These are phyloP conservation scores for Pyrrhia umbra DNA, from an alignment of 2,888 invertebrate species.

Conservation along the genomic window DNA sequence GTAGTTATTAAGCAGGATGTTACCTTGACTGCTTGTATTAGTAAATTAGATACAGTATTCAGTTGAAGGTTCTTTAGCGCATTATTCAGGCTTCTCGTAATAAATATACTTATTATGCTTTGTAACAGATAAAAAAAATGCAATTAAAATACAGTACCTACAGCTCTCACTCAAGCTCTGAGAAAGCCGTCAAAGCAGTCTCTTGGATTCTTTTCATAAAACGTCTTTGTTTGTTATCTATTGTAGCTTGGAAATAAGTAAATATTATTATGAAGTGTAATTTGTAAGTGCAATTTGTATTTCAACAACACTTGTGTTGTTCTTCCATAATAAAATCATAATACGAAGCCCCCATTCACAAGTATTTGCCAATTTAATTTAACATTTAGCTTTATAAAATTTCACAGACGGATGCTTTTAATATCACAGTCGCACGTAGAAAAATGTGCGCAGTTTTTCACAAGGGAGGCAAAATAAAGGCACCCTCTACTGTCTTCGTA, in stretches of 20 bases:
- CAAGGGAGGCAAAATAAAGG: constrained; percentile 24
- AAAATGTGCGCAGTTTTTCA: constrained; percentile 46
- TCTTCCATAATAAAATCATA: constrained; percentile 7
- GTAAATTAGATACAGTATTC: constrained; percentile 7
- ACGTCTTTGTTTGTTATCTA: neutral
- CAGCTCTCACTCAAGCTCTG: neutral
- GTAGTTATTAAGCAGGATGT: constrained; percentile 37
- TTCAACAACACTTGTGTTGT: constrained; percentile 18
- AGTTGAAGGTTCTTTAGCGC: constrained; percentile 30
- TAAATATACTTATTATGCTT: neutral
- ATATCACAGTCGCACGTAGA: constrained; percentile 43
- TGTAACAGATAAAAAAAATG: neutral
- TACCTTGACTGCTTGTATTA: constrained; percentile 36
- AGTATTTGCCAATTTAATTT: constrained; percentile 40
- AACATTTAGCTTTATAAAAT: constrained; percentile 37
- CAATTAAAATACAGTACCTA: neutral
- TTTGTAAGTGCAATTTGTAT: constrained; percentile 27
- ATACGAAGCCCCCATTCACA: neutral
- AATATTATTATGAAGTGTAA: neutral
- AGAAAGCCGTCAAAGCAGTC: neutral
- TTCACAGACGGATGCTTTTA: constrained; percentile 44
- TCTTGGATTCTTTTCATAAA: neutral
- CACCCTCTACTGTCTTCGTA: constrained; percentile 23
- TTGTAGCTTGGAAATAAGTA: constrained; percentile 10
- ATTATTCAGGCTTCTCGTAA: constrained; percentile 25